phyloP scores from a whole-genome alignment of 2,888 invertebrate species.

The Hymenopus coronatus region DNA sequence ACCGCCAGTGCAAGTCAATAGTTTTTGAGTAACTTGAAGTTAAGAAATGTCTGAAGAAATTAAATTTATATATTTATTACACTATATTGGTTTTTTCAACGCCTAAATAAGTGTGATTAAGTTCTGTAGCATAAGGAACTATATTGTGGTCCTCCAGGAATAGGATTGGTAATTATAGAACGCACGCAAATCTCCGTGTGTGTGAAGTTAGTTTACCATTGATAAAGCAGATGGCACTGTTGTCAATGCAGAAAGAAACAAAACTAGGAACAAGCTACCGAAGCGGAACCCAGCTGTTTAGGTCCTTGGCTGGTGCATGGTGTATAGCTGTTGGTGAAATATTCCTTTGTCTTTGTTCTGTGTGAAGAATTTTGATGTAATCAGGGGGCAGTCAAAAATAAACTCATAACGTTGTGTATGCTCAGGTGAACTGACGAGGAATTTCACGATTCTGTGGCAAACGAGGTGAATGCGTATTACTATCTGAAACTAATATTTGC shows the following conservation, averaged over 20 bases:
- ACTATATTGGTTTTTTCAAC: too few species aligned
- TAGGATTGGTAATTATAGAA: not conserved
- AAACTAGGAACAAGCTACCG: not conserved
- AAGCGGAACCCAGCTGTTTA: slow-evolving; percentile 10
- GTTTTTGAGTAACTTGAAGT: too few species aligned
- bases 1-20: too few species aligned
- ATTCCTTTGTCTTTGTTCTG: not conserved
- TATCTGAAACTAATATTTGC: not conserved
- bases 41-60: too few species aligned
- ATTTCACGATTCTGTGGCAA: not conserved
- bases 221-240: not conserved
- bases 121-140: too few species aligned
- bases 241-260: not conserved
- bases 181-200: not conserved
- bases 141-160: not conserved
- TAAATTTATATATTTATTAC: too few species aligned
- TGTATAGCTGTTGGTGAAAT: not conserved
- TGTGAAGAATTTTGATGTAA: not conserved
- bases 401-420: not conserved
- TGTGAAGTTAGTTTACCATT: not conserved
- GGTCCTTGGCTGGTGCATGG: slow-evolving; percentile 4
- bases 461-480: not conserved
- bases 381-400: not conserved
- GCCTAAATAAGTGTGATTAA: too few species aligned
- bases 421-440: not conserved